These are phyloP conservation scores for Thymelicus acteon DNA, from an alignment of 2,888 invertebrate genomes.

Conservation along the genomic window DNA sequence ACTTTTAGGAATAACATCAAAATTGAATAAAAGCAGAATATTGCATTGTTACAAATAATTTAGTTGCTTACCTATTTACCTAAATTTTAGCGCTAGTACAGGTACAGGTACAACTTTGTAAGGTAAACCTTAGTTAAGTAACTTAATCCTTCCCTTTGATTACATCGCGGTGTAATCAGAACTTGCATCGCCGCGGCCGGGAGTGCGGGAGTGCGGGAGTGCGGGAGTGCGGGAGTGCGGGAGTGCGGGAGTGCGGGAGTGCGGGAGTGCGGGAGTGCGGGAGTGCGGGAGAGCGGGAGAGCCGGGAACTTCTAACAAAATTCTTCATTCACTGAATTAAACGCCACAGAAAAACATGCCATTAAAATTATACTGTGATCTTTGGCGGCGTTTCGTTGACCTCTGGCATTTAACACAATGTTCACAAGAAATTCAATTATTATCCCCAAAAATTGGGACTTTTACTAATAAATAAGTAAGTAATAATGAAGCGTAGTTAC, in stretches of 20 bases:
- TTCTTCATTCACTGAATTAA: neutral
- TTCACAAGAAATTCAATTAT: too few species aligned
- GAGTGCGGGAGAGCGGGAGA: too few species aligned
- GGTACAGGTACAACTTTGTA: neutral
- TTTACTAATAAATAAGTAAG: neutral
- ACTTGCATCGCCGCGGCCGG: neutral
- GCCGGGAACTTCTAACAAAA: neutral
- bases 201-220: too few species aligned
- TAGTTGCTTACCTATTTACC: too few species aligned
- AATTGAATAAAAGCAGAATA: too few species aligned
- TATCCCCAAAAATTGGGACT: neutral
- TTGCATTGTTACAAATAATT: too few species aligned
- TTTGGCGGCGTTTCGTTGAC: neutral
- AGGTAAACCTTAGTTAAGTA: neutral
- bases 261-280: neutral
- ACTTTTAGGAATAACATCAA: too few species aligned
- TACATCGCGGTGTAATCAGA: neutral
- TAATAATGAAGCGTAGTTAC: neutral
- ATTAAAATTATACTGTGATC: neutral
- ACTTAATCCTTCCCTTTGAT: slow-evolving; percentile 9
- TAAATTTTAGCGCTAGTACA: too few species aligned
- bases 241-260: too few species aligned
- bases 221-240: neutral
- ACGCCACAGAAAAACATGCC: neutral
- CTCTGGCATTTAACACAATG: neutral